Evolutionary conservation across 2,113 vertebrate genomes (phyloP), one percentile per base, ranked within the genome.

Genomic region (Ictalurus punctatus): DNA sequence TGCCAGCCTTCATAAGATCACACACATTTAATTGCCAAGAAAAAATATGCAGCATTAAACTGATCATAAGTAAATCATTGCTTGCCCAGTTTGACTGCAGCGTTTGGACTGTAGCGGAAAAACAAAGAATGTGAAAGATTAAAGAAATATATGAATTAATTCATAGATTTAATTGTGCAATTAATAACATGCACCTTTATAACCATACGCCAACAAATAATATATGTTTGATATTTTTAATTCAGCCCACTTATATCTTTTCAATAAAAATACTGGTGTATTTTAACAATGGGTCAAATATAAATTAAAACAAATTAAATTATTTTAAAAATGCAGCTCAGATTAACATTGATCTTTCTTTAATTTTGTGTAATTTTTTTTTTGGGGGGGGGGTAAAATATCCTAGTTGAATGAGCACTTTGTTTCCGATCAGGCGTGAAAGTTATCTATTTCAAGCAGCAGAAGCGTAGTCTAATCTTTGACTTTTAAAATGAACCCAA

Each of bases 401-500:
- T 79, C 12, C 37, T 4, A 76, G 16, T 16, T 25, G 3, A 63
- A 40, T 27, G 7, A 17, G 27, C 52, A 19, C 4, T 0, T 58
- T 61, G n/a, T 83, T 59, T 34, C 2, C 19, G 61, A 65, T 54
- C 82, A 65, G 61, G 5, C 1, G 5, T 30, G 6, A 34, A 23
- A 3, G 27, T 44, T 87, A 87, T 87, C 86, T 86, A n/a, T 79
- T n/a, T 12, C 74, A 67, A 81, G n/a, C 76, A 87, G 37, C 27
- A 21, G 44, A 56, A 56, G 13, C 2, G 12, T 6, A n/a, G 58
- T 61, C 54, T 86, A 27, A 81, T 81, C 86, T 87, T 44, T 65
- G 17, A 79, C 65, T 9, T 63, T 19, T 87, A 25, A 79, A 44
- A 25, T 10, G 3, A 13, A 4, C n/a, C 76, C 19, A 23, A 25